Evolutionary conservation across 92 coral and sea anemone genomes (phyloP).

Genomic region (Parazoanthus swiftii): DNA sequence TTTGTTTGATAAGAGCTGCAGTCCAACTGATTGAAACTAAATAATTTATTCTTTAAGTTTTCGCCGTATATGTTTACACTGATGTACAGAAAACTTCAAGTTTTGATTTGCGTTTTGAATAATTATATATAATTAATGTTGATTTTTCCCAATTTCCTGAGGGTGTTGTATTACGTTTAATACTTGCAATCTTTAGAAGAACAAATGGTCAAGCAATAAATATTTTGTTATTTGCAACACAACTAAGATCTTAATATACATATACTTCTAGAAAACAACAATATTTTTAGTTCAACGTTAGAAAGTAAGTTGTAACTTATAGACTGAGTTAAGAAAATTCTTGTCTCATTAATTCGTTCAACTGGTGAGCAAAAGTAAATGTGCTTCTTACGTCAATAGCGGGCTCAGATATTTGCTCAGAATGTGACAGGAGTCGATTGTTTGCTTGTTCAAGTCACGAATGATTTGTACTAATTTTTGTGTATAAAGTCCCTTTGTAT

Average conservation of each 20-base stretch:
- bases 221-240: not conserved
- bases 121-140: not conserved
- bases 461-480: not conserved
- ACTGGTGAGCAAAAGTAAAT: not conserved
- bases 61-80: not conserved
- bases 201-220: not conserved
- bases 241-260: no score
- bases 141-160: not conserved
- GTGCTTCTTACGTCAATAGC: not conserved
- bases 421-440: not conserved
- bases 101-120: slow-evolving; percentile 8
- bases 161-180: not conserved
- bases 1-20: not conserved
- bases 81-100: slow-evolving; percentile 21
- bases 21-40: not conserved
- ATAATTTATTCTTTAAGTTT: not conserved
- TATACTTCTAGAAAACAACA: not conserved
- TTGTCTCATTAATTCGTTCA: not conserved
- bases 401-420: not conserved
- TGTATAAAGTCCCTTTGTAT: not conserved
- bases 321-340: not conserved
- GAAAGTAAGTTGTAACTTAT: not conserved
- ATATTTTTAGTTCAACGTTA: not conserved
- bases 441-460: not conserved
- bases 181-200: not conserved